phyloP scores from a whole-genome alignment of 2,113 vertebrate genomes.

The Equus przewalskii region DNA sequence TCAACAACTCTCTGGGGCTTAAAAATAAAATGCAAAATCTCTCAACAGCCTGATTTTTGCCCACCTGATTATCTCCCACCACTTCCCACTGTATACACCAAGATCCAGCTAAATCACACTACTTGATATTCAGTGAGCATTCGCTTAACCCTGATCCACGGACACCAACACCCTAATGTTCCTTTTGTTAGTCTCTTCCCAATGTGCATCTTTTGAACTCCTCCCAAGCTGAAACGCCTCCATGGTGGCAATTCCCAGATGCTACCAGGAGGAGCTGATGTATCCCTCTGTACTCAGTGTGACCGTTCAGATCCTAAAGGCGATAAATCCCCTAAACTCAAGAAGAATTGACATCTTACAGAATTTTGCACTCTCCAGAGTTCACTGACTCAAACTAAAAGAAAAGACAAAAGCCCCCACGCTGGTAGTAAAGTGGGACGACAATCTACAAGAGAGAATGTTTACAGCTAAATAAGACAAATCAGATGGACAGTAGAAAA shows the following conservation, averaged over 20 bases:
- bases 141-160: fast-evolving
- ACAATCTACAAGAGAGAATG: not conserved
- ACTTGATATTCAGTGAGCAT: not conserved
- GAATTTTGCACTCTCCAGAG: not conserved
- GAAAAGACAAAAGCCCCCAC: not conserved
- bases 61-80: not conserved
- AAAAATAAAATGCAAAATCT: not conserved
- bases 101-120: not conserved
- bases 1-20: not conserved
- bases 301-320: too few relatives aligned
- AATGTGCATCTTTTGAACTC: not conserved
- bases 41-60: not conserved
- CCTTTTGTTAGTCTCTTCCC: not conserved
- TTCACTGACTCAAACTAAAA: not conserved
- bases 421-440: not conserved
- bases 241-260: fast-evolving
- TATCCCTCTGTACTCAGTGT: not conserved
- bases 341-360: not conserved
- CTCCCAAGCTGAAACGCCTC: not conserved
- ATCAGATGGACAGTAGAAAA: not conserved
- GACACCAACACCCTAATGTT: fast-evolving
- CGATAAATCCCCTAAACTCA: not conserved
- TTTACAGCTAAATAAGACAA: not conserved
- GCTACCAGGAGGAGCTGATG: fast-evolving
- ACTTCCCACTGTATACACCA: fast-evolving